A percentile compares a stretch with the other conserved stretches of the same genome.
Evolutionary conservation across 2,797 vertebrate genomes (phyloP).

Genomic region (Hemitrygon akajei): DNA sequence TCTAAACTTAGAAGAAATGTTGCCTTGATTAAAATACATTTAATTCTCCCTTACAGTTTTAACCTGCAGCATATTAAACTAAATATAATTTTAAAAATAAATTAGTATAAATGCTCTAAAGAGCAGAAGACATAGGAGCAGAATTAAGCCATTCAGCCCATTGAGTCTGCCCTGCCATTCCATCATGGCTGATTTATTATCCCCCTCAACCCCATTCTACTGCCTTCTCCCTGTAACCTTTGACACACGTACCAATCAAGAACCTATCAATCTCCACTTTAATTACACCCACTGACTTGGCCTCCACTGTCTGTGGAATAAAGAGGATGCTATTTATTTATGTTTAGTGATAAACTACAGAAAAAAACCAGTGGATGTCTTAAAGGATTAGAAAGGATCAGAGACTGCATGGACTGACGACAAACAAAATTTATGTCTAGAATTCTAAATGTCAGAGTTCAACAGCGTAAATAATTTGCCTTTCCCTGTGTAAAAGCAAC

Average conservation of each 20-base stretch:
- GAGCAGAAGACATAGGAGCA: too few relatives aligned
- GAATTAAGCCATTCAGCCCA: too few relatives aligned
- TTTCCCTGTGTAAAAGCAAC: background rate
- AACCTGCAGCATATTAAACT: background rate
- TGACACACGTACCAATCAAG: too few relatives aligned
- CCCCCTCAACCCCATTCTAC: too few relatives aligned
- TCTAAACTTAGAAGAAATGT: too few relatives aligned
- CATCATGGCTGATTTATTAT: too few relatives aligned
- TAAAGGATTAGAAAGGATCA: background rate
- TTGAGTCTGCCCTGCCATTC: too few relatives aligned
- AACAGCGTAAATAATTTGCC: background rate
- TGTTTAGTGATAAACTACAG: background rate
- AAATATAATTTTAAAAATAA: background rate
- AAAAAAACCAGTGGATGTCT: background rate
- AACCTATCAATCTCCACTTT: too few relatives aligned
- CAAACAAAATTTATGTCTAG: background rate
- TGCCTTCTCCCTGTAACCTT: too few relatives aligned
- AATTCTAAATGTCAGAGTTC: conserved; percentile 30
- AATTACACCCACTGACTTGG: too few relatives aligned
- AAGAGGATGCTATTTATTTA: background rate
- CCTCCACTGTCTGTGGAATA: too few relatives aligned
- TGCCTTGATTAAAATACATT: background rate
- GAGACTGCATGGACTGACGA: background rate
- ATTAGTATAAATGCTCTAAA: background rate
- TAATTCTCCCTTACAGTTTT: background rate